Evolutionary conservation across 92 coral and sea anemone genomes (phyloP).

Genomic region (Pocillopora grandis): DNA sequence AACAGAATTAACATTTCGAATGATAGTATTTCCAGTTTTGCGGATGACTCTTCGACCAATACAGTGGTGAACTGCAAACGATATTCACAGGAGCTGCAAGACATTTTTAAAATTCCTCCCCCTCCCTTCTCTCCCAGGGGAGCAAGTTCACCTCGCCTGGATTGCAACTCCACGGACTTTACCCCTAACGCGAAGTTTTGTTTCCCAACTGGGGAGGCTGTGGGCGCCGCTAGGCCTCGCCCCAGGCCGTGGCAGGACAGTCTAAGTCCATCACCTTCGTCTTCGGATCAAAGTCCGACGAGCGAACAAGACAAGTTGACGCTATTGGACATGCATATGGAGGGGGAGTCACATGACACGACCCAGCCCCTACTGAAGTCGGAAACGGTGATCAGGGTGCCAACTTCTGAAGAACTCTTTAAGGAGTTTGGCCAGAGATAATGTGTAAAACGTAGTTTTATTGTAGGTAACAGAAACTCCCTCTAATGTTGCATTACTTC

Average conservation of each 20-base stretch:
- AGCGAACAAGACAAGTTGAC: conserved; percentile 63
- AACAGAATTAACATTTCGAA: conserved; percentile 40
- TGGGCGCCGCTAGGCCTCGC: conserved; percentile 49
- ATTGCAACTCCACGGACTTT: conserved; percentile 22
- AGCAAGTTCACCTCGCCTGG: conserved; percentile 51
- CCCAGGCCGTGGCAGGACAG: conserved; percentile 69
- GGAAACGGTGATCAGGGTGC: conserved; percentile 51
- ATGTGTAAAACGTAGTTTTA: not conserved
- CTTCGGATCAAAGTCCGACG: conserved; percentile 52
- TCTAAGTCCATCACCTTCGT: conserved; percentile 58
- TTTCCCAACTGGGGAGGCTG: conserved; percentile 34
- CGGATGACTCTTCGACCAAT: conserved; percentile 47
- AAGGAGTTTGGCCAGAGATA: conserved; percentile 53
- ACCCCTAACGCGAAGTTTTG: conserved; percentile 39
- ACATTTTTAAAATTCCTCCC: conserved; percentile 57
- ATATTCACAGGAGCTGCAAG: conserved; percentile 55
- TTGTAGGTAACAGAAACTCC: not conserved
- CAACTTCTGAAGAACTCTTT: conserved; percentile 72
- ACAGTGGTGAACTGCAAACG: conserved; percentile 50
- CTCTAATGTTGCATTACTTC: not conserved
- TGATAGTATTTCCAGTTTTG: conserved; percentile 8
- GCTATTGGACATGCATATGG: conserved; percentile 75
- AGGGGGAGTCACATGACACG: conserved; percentile 70
- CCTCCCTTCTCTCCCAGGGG: conserved; percentile 80
- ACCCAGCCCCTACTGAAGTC: conserved; percentile 77